Conservation (phyloP, 30 jellyfish, hydroid and myxozoan genomes). For the Hydractinia echinata region DNA sequence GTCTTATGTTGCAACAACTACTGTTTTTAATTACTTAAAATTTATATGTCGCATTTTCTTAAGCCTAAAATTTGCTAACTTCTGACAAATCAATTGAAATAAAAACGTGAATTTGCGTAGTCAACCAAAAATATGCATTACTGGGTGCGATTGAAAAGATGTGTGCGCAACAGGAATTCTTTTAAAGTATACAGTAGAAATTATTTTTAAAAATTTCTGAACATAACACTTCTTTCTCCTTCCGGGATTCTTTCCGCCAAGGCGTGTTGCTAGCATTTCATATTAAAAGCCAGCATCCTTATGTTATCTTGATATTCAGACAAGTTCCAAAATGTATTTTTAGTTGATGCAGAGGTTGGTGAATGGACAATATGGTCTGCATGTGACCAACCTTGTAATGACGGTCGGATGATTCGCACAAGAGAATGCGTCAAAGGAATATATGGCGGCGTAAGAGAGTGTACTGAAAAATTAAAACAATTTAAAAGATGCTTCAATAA, state of each 20-base stretch:
- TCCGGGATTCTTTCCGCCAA: too few relatives aligned
- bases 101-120: too few relatives aligned
- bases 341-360: slow-evolving; percentile 15
- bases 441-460: slow-evolving; percentile 10
- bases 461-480: neutral
- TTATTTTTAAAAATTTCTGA: too few relatives aligned
- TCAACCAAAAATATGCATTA: neutral
- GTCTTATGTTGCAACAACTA: neutral
- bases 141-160: neutral
- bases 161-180: neutral
- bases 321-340: neutral
- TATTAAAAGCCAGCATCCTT: neutral
- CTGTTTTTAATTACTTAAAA: neutral
- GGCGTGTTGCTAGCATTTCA: neutral
- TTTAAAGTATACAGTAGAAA: neutral
- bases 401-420: slow-evolving; percentile 7
- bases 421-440: slow-evolving; percentile 4
- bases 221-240: too few relatives aligned
- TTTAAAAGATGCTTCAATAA: neutral
- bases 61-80: neutral
- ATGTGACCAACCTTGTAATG: slow-evolving; percentile 23
- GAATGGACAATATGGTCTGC: slow-evolving; percentile 21
- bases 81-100: neutral
- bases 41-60: neutral
- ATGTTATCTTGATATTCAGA: neutral